These are phyloP conservation scores for Oreocharis arfaki DNA, from an alignment of 2,113 vertebrate species.

Conservation along the genomic window DNA sequence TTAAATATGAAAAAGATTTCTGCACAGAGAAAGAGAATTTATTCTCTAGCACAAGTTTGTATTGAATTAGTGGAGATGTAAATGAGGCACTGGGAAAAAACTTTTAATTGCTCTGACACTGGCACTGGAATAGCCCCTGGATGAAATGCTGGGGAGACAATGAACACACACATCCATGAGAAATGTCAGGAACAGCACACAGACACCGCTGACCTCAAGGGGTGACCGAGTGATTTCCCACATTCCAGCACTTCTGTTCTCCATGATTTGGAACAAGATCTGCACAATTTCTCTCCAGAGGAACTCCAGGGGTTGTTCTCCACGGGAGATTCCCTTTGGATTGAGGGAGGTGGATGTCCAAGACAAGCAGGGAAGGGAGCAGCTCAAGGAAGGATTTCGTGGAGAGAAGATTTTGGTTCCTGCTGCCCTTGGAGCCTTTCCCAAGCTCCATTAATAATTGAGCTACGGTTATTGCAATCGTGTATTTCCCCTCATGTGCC, in stretches of 20 bases:
- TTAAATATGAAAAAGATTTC: not conserved
- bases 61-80: not conserved
- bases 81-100: not conserved
- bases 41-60: not conserved
- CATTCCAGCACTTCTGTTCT: not conserved
- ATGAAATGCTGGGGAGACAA: not conserved
- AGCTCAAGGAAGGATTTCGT: not conserved
- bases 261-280: not conserved
- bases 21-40: not conserved
- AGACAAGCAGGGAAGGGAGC: too few relatives aligned
- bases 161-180: not conserved
- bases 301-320: not conserved
- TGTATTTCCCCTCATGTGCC: not conserved
- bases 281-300: not conserved
- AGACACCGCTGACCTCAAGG: not conserved
- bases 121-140: not conserved
- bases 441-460: not conserved
- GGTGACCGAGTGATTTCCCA: not conserved
- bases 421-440: not conserved
- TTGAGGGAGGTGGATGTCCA: too few relatives aligned
- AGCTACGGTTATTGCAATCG: not conserved
- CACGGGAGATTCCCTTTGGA: not conserved
- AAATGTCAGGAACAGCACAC: not conserved
- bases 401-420: not conserved
- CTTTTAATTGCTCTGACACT: not conserved